These are phyloP conservation scores for Globia sparganii DNA, from an alignment of 2,888 invertebrate genomes.

Conservation along the genomic window DNA sequence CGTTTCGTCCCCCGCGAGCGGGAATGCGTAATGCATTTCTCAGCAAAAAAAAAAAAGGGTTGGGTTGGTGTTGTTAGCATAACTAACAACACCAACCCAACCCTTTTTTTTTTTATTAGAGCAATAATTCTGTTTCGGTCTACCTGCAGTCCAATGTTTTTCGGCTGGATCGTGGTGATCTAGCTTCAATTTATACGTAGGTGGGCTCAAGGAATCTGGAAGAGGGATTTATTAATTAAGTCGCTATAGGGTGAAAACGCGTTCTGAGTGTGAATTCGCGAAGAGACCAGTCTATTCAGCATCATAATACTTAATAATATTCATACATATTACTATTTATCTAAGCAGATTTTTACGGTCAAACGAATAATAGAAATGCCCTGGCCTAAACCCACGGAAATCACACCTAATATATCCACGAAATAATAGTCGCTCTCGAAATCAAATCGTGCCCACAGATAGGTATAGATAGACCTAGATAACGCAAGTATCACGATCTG, in stretches of 20 bases:
- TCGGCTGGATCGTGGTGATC: slow-evolving; percentile 5
- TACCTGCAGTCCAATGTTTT: slow-evolving; percentile 43
- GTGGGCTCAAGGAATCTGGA: slow-evolving; percentile 31
- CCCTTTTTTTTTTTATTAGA: not conserved
- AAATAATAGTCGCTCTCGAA: not conserved
- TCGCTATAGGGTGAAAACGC: not conserved
- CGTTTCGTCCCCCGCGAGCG: too few relatives aligned
- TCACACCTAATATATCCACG: not conserved
- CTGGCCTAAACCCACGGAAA: not conserved
- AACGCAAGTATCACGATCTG: too few relatives aligned
- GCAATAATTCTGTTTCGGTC: not conserved
- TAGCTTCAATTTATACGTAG: slow-evolving; percentile 21
- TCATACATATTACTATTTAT: not conserved
- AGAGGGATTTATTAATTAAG: slow-evolving; percentile 11
- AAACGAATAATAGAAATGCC: not conserved
- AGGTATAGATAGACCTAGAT: too few relatives aligned
- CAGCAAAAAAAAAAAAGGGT: too few relatives aligned
- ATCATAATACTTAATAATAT: not conserved
- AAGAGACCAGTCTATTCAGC: not conserved
- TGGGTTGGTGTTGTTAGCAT: not conserved
- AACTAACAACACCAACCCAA: too few relatives aligned
- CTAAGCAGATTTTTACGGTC: not conserved
- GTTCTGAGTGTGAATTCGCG: not conserved
- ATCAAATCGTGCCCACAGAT: too few relatives aligned
- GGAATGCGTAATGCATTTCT: too few relatives aligned